Evolutionary conservation across 2,797 vertebrate species (phyloP), one percentile per base, ranked within the genome.

Genomic region (Octomys mimax): DNA sequence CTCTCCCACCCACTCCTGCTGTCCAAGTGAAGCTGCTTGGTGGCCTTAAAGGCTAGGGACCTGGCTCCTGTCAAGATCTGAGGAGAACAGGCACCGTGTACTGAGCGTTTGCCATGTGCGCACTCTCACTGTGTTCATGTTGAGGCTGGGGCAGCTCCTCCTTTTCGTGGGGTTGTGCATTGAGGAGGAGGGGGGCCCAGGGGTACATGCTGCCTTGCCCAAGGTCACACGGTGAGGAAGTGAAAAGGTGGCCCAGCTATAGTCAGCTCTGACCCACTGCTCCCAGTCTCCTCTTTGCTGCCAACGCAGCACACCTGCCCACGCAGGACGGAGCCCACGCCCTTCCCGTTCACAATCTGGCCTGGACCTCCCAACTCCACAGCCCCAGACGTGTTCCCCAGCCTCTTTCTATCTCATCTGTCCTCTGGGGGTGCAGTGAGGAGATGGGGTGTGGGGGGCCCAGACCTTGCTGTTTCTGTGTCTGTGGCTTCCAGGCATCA

Each of bases 1-100:
- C 66, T 89, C 96, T 97, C 66, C 94, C 92, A 96, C 96, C 93
- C 86, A 16, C 61, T 95, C 2, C 33, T 26, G 70, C 5, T 78
- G 52, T 95, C 33, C 57, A 54, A 95, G 62, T 24, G 33, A 0
- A 2, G 75, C 7, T 28, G 4, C 6, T 8, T 5, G 36, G 26
- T 16, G 68, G 26, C 12, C 36, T 10, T 12, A 95, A 87, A 22
- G 18, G 70, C 54, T 26, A 33, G 71, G 26, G 66, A 75, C 68
- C 26, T 59, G 64, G 8, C 36, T 73, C 70, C 73, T 52, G 28
- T 42, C 22, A 57, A 79, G 82, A 71, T 16, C 1, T 59, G 62
- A 6, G 54, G 22, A 83, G n/a, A 90, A 61, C 10, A 80, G 78
- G 61, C 12, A 14, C 46, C 18, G 52, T 42, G 39, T 81, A 24